A percentile compares a stretch with the other conserved stretches of the same genome.
Evolutionary conservation across 2,797 vertebrate genomes (phyloP).

Genomic region (Mastacembelus armatus): DNA sequence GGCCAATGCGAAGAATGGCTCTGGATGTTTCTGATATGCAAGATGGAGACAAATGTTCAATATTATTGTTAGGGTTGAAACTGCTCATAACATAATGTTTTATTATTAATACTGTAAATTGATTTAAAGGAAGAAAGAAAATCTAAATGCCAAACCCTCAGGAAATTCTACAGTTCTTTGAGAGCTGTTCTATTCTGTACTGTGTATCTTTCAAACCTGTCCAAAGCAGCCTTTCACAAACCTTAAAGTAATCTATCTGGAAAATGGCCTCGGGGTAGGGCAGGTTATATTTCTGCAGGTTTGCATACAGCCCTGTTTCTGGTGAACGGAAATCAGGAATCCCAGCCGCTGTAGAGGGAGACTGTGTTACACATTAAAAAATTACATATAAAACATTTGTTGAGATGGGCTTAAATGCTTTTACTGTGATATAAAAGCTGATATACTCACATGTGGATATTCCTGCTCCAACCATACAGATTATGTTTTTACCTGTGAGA

Average conservation of each 20-base stretch:
- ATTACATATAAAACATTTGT: background rate
- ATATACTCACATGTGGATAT: constrained; percentile 93
- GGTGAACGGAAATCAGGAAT: constrained; percentile 96
- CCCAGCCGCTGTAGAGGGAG: constrained; percentile 85
- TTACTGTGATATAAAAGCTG: background rate
- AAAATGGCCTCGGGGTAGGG: constrained; percentile 95
- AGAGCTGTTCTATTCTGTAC: background rate
- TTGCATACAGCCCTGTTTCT: constrained; percentile 90
- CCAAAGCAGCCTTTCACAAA: constrained; percentile 45
- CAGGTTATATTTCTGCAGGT: constrained; percentile 90
- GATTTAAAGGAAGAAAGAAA: too few species aligned
- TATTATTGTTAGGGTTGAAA: background rate
- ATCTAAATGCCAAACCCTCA: background rate
- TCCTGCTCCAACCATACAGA: constrained; percentile 94
- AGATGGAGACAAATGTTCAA: background rate
- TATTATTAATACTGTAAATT: background rate
- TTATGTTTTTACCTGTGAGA: constrained; percentile 87
- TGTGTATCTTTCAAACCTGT: background rate
- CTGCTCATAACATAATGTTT: background rate
- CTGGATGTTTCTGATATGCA: constrained; percentile 89
- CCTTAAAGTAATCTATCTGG: constrained; percentile 93
- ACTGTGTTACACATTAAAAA: background rate
- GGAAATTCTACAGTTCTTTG: background rate
- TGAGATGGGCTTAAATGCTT: background rate
- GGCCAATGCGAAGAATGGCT: constrained; percentile 93